These are phyloP conservation scores for Drosophila monieri DNA, from an alignment of 2,888 invertebrate species.

Conservation along the genomic window DNA sequence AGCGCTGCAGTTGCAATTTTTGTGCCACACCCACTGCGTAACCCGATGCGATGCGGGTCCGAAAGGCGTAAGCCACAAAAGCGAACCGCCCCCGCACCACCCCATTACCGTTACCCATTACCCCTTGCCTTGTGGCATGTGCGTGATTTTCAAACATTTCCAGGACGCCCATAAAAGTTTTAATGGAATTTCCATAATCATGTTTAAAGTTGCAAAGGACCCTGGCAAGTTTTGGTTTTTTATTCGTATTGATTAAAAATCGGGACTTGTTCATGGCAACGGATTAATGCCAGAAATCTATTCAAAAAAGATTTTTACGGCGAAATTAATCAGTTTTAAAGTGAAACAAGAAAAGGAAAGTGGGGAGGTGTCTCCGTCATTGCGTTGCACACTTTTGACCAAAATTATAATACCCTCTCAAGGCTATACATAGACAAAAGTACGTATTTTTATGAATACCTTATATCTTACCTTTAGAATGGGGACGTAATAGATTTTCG, in stretches of 20 bases:
- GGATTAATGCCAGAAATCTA: not conserved
- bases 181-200: constrained; percentile 76
- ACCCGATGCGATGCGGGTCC: constrained; percentile 44
- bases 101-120: not conserved
- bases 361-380: too few relatives aligned
- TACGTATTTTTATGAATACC: too few relatives aligned
- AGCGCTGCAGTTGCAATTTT: constrained; percentile 49
- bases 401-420: too few relatives aligned
- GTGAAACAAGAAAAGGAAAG: too few relatives aligned
- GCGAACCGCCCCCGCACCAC: not conserved
- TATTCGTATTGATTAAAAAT: constrained; percentile 21
- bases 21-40: constrained; percentile 40
- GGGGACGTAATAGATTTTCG: not conserved
- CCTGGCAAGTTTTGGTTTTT: not conserved
- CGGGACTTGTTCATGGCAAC: constrained; percentile 2
- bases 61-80: not conserved
- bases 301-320: not conserved
- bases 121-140: constrained; percentile 37
- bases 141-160: constrained; percentile 74
- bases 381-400: too few relatives aligned
- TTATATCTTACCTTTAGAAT: not conserved
- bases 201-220: constrained; percentile 53
- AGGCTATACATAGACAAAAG: too few relatives aligned
- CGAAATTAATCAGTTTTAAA: not conserved
- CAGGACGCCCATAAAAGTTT: constrained; percentile 58